Evolutionary conservation across 2,797 vertebrate genomes (phyloP), one percentile per base, ranked within the genome.

Genomic region (Melanotaenia boesemani): DNA sequence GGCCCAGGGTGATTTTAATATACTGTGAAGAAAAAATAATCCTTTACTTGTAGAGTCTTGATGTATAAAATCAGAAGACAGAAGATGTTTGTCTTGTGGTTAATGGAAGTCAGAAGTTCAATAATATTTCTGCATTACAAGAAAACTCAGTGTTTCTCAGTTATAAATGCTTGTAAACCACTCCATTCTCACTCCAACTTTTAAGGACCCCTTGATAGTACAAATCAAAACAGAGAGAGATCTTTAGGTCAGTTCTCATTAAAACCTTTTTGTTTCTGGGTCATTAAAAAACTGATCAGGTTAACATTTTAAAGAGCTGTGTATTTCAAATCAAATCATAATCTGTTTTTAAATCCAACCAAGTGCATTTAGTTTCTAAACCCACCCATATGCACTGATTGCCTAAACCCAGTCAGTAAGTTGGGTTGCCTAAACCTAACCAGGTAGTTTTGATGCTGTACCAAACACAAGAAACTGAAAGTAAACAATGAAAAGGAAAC

Each of bases 1-100:
- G 64, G 65, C 37, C 62, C 61, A 24, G 57, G 13, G 81, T 58
- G 69, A 74, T 54, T 66, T 72, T 73, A 72, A 84, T 62, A 28
- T 28, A 83, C 74, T 70, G 54, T 0, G 39, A 3, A 15, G 11
- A 62, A 52, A 73, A 75, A 71, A 72, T 37, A 68, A 70, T 56
- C 65, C 10, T 54, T 71, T 83, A 62, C 61, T 74, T 72, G 30
- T 74, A 12, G 50, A 67, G 55, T 62, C 52, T 39, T 65, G n/a
- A 34, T 72, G 74, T 71, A 30, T 32, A 22, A 64, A 74, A 52
- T 59, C 48, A 61, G 52, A 71, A 54, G 24, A 24, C 2, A 20
- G 3, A 3, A 54, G 44, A 81, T 44, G 77, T 80, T 75, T 68
- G 56, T 74, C 60, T 69, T 41, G 10, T 46, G 44, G 55, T 64